Conservation (phyloP, 2,888 invertebrate genomes). For the Zaprionus lineosus region DNA sequence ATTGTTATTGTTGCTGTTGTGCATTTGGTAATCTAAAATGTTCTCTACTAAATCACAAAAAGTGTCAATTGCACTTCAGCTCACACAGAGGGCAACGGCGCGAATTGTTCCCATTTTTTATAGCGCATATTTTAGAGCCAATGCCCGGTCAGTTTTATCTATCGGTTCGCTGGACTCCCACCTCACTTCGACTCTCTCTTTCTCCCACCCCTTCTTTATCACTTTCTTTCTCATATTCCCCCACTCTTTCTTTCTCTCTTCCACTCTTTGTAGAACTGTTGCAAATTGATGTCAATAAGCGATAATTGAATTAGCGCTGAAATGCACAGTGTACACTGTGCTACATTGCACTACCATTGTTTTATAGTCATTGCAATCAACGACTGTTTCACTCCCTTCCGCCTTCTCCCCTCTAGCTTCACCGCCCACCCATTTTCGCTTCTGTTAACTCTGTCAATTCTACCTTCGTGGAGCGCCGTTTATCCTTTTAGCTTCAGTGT, state of each 20-base stretch:
- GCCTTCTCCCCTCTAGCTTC: not conserved
- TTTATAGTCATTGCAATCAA: constrained; percentile 48
- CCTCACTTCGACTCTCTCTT: too few relatives aligned
- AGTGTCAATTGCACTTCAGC: constrained; percentile 70
- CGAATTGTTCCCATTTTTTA: constrained; percentile 24
- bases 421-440: not conserved
- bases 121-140: constrained; percentile 44
- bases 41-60: constrained; percentile 69
- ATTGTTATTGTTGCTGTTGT: constrained; percentile 29
- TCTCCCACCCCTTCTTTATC: not conserved
- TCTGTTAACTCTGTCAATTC: constrained; percentile 12
- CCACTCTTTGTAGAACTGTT: constrained; percentile 8
- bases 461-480: constrained; percentile 18
- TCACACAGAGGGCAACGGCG: constrained; percentile 8
- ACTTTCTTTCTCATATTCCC: not conserved
- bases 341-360: constrained; percentile 59
- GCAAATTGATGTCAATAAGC: constrained; percentile 78
- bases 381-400: constrained; percentile 9
- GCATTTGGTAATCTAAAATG: constrained; percentile 63
- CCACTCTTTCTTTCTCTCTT: not conserved
- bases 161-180: too few relatives aligned
- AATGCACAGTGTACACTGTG: constrained; percentile 64
- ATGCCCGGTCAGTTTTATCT: constrained; percentile 13
- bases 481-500: constrained; percentile 17
- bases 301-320: constrained; percentile 79